phyloP scores from a whole-genome alignment of 2,797 vertebrate genomes.

The Acipenser oxyrinchus region DNA sequence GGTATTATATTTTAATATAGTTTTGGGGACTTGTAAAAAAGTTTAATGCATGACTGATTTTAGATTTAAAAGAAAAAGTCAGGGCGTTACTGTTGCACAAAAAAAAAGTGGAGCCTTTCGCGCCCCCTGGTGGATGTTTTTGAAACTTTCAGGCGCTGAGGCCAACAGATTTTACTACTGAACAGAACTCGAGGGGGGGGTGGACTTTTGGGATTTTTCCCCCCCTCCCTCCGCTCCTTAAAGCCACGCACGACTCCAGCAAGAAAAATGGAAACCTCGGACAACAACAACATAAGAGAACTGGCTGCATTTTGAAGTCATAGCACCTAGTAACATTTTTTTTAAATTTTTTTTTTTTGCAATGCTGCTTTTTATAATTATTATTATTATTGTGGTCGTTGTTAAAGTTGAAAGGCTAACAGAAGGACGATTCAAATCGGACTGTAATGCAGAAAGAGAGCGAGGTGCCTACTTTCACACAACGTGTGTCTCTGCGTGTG shows the following conservation, averaged over 20 bases:
- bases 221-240: slow-evolving; percentile 28
- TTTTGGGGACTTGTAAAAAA: slow-evolving; percentile 42
- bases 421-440: slow-evolving; percentile 47
- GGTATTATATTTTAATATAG: slow-evolving; percentile 25
- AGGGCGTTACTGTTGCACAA: slow-evolving; percentile 81
- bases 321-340: slow-evolving; percentile 46
- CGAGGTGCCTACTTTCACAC: slow-evolving; percentile 43
- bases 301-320: slow-evolving; percentile 62
- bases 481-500: slow-evolving; percentile 24
- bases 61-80: slow-evolving; percentile 41
- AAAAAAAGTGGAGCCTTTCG: slow-evolving; percentile 54
- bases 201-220: neutral
- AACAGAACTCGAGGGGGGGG: slow-evolving; percentile 47
- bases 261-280: slow-evolving; percentile 44
- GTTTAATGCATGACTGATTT: slow-evolving; percentile 55
- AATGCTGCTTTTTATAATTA: slow-evolving; percentile 76
- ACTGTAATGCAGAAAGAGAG: slow-evolving; percentile 46
- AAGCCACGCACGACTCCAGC: slow-evolving; percentile 50
- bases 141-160: slow-evolving; percentile 60
- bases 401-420: slow-evolving; percentile 57
- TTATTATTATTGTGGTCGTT: slow-evolving; percentile 28
- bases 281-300: slow-evolving; percentile 41
- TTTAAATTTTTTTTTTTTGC: slow-evolving; percentile 52
- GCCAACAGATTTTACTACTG: slow-evolving; percentile 77
- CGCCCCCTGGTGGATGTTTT: slow-evolving; percentile 66